These are phyloP conservation scores for Drosophila teissieri DNA, from an alignment of 1,140 invertebrate species.

Conservation along the genomic window DNA sequence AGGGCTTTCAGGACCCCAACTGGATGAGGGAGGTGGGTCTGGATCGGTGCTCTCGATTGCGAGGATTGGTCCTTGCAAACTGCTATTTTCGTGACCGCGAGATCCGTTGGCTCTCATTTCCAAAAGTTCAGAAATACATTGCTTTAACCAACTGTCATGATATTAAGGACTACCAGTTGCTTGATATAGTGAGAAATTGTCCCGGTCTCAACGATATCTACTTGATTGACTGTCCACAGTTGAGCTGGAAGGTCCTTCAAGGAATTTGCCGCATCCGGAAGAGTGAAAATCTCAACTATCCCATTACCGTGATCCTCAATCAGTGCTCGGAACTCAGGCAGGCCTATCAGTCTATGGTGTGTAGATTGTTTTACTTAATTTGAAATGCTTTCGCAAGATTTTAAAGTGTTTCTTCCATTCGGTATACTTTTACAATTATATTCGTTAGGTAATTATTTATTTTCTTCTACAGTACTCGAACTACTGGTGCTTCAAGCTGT, in stretches of 20 bases:
- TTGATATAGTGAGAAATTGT: not conserved
- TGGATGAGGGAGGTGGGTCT: constrained; percentile 3
- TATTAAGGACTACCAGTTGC: constrained; percentile 1
- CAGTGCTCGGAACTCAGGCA: not conserved
- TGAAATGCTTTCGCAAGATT: too few species aligned
- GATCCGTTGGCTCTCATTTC: not conserved
- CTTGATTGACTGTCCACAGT: constrained; percentile 1
- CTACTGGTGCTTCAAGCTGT: constrained; percentile 6
- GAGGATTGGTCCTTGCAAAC: not conserved
- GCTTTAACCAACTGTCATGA: not conserved
- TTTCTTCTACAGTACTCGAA: not conserved
- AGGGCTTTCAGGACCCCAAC: not conserved
- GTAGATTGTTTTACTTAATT: not conserved
- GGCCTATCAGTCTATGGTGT: not conserved
- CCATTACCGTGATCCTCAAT: not conserved
- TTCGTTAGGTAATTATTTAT: not conserved
- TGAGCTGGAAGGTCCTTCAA: constrained; percentile 10
- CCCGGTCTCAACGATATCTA: constrained; percentile 2
- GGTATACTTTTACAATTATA: not conserved
- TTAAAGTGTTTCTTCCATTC: not conserved
- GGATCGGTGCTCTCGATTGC: not conserved
- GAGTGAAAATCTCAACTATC: constrained; percentile 3
- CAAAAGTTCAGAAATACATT: constrained; percentile 3
- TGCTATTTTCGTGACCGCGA: not conserved
- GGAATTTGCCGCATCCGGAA: constrained; percentile 5